These are phyloP conservation scores for Drosophila borealis DNA, from an alignment of 2,888 invertebrate species.

Conservation along the genomic window DNA sequence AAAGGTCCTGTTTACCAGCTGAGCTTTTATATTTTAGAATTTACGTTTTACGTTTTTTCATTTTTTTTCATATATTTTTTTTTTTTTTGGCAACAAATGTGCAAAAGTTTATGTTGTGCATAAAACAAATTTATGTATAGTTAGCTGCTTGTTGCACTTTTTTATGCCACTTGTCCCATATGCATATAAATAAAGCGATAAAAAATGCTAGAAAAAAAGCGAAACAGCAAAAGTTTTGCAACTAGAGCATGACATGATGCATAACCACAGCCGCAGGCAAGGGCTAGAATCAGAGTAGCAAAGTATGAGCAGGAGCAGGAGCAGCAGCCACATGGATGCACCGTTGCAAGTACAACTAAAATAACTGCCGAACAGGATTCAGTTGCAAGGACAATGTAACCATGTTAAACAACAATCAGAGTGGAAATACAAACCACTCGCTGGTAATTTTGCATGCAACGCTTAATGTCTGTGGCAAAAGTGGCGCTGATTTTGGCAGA, in stretches of 20 bases:
- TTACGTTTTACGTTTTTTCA: slow-evolving; percentile 4
- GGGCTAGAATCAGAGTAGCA: slow-evolving; percentile 3
- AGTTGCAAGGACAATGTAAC: slow-evolving; percentile 79
- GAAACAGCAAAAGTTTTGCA: slow-evolving; percentile 66
- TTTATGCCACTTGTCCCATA: slow-evolving; percentile 71
- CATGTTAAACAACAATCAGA: slow-evolving; percentile 81
- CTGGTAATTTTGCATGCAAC: slow-evolving; percentile 82
- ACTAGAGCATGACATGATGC: slow-evolving; percentile 79
- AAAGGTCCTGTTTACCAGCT: slow-evolving; percentile 40
- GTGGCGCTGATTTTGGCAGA: slow-evolving; percentile 78
- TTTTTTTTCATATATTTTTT: background rate
- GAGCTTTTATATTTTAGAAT: slow-evolving; percentile 15
- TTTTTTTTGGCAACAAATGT: slow-evolving; percentile 41
- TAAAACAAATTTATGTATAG: slow-evolving; percentile 67
- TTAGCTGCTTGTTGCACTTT: slow-evolving; percentile 57
- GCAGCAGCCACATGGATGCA: slow-evolving; percentile 49
- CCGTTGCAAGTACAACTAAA: slow-evolving; percentile 51
- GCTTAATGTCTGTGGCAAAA: slow-evolving; percentile 80
- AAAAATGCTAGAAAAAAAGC: slow-evolving; percentile 35
- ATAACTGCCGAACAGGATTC: slow-evolving; percentile 67
- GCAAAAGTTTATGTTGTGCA: slow-evolving; percentile 66
- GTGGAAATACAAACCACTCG: slow-evolving; percentile 80
- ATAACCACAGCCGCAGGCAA: slow-evolving; percentile 56
- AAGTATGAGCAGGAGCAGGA: slow-evolving; percentile 14
- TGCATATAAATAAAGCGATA: slow-evolving; percentile 70